phyloP scores from a whole-genome alignment of 2,888 invertebrate species.

The Stegophylla sp. region DNA sequence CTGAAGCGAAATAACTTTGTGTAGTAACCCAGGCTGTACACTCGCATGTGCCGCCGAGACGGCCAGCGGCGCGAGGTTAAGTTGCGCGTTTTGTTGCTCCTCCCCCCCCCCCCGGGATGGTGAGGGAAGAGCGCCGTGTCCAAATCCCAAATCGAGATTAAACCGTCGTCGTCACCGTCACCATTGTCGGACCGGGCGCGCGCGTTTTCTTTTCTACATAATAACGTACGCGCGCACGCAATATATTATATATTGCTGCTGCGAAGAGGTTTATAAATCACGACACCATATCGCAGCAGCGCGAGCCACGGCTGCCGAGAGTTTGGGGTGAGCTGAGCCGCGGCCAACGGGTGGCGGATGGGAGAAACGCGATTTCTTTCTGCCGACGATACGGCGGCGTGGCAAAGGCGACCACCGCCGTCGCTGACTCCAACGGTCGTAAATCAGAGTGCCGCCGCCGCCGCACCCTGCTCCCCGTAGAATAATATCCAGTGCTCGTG shows the following conservation, averaged over 20 bases:
- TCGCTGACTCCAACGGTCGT: slow-evolving; percentile 12
- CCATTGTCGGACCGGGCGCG: neutral
- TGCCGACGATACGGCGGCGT: neutral
- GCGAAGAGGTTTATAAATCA: slow-evolving; percentile 58
- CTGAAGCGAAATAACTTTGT: slow-evolving; percentile 58
- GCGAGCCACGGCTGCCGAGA: too few relatives aligned
- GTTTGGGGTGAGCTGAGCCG: slow-evolving; percentile 20
- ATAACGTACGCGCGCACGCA: neutral
- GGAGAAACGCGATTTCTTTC: slow-evolving; percentile 16
- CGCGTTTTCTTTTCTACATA: slow-evolving; percentile 47
- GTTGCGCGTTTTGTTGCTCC: neutral
- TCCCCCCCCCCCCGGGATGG: too few relatives aligned
- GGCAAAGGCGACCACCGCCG: slow-evolving; percentile 29
- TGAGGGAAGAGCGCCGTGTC: slow-evolving; percentile 22
- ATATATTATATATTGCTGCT: neutral
- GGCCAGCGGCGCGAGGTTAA: neutral
- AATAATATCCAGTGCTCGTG: neutral
- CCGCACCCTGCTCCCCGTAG: neutral
- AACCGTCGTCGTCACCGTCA: slow-evolving; percentile 40
- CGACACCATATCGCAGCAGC: slow-evolving; percentile 43
- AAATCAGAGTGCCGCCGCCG: slow-evolving; percentile 36
- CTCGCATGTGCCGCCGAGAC: neutral
- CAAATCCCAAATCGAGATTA: slow-evolving; percentile 59
- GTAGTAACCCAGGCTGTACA: slow-evolving; percentile 13
- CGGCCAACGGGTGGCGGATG: neutral